Base-by-base conservation (phyloP, 2,113 vertebrate species). In the Charadrius vociferus region DNA sequence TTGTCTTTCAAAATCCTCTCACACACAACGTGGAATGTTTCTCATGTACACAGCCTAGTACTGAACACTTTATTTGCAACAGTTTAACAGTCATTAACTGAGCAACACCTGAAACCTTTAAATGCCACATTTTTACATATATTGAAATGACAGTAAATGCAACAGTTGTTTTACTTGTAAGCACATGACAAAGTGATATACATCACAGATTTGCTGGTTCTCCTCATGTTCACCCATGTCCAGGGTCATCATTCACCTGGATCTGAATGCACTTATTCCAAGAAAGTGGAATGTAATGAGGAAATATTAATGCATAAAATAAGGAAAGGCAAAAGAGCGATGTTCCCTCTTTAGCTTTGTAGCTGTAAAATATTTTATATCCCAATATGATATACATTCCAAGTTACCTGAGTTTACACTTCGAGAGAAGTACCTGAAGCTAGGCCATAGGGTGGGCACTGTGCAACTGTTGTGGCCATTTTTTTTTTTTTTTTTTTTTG, bases 371-470 rank as follows among this genome's bases (percentile, higher is more conserved):
- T 98, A 96, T 96, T 98, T 98, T 97, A 96, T 97, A 98, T 98
- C 97, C 98, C 98, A 97, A 96, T 98, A 98, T 98, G 97, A 98
- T 98, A 98, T 99, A 99, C 99, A 99, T 99, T 99, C 98, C 99
- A 98, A 98, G 99, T 99, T 99, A 99, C 99, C 99, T 99, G 99
- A 99, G 99, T 99, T 99, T 98, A 98, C 98, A 99, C 99, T 99
- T 99, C 98, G 90, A 98, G 97, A 98, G 98, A 98, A 98, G 99
- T 99, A 99, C 99, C 99, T 99, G 99, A 99, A 99, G 98, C 98
- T 81, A 98, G 98, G 98, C 98, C 98, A 97, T 95, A 96, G 98
- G 98, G 97, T 97, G 98, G 98, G 98, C 98, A 97, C 98, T 98
- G 98, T 99, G 98, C 98, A 98, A 98, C 96, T 97, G 98, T 81